These are phyloP conservation scores for Phaethornis superciliosus DNA, from an alignment of 2,113 vertebrate species.

Conservation along the genomic window DNA sequence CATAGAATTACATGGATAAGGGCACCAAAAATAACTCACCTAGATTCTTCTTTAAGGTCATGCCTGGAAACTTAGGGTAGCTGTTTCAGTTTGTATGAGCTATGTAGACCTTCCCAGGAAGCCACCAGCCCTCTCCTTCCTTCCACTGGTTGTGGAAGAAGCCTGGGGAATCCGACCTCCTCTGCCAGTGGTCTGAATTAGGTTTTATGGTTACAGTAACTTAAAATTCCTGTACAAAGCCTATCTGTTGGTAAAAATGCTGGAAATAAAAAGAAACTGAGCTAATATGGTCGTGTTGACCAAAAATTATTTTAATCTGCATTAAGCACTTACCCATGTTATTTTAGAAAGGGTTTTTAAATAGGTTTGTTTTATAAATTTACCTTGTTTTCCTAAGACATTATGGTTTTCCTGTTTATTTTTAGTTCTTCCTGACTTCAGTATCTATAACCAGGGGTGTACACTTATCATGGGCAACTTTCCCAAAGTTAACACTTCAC, in stretches of 20 bases:
- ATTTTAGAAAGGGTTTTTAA: neutral
- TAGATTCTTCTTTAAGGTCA: conserved; percentile 16
- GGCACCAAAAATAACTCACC: conserved; percentile 30
- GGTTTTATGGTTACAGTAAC: neutral
- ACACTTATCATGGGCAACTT: neutral
- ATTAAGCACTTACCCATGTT: neutral
- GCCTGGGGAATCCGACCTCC: neutral
- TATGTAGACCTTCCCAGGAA: neutral
- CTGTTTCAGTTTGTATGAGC: neutral
- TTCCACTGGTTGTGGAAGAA: neutral
- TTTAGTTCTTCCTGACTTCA: neutral
- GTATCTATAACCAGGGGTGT: neutral
- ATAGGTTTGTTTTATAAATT: neutral
- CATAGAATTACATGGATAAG: neutral
- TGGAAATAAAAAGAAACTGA: fast-evolving
- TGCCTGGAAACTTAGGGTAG: neutral
- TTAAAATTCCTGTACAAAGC: neutral
- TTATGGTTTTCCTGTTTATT: neutral
- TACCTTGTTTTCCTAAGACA: neutral
- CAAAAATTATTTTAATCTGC: neutral
- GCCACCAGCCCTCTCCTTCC: neutral
- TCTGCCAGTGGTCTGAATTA: neutral
- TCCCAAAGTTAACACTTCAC: neutral
- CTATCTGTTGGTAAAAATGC: neutral
- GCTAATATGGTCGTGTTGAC: neutral